Percentiles rank a stretch among this genome's conserved stretches.
Evolutionary conservation across 1,140 invertebrate genomes (phyloP).

Genomic region (Cylas formicarius): DNA sequence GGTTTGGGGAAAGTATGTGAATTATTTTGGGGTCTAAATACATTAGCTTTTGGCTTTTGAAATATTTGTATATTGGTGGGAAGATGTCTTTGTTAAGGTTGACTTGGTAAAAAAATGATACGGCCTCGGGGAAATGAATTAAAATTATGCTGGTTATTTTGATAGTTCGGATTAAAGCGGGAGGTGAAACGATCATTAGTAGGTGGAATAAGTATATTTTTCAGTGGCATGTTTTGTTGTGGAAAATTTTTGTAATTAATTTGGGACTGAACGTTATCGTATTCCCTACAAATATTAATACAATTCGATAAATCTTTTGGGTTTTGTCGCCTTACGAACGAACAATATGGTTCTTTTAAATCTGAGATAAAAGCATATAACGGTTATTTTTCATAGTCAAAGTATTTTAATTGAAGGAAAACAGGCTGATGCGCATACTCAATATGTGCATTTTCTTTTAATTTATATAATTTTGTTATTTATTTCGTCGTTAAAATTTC

Average conservation of each 20-base stretch:
- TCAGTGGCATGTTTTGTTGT: conserved; percentile 4
- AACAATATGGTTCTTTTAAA: background rate
- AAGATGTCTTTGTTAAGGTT: no score
- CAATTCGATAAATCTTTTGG: background rate
- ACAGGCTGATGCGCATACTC: conserved; percentile 1
- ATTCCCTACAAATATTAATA: conserved; percentile 8
- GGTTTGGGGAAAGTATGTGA: background rate
- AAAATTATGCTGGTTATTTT: no score
- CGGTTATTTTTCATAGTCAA: conserved; percentile 1
- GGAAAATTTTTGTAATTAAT: conserved; percentile 10
- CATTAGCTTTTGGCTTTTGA: background rate
- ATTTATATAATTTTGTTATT: conserved; percentile 8
- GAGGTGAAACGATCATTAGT: background rate
- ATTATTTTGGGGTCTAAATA: conserved; percentile 4
- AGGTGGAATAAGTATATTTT: conserved; percentile 1
- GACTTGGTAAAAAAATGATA: no score
- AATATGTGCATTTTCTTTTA: conserved; percentile 4
- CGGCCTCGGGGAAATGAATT: no score
- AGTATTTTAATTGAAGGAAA: conserved; percentile 1
- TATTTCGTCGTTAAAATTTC: no score
- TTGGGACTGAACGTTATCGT: conserved; percentile 5
- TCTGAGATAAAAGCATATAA: conserved; percentile 3
- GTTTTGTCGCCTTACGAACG: conserved; percentile 1
- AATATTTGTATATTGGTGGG: background rate
- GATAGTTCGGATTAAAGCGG: no score